Base-by-base conservation (phyloP, 2,888 invertebrate genomes). In the Alloplasta piceator region DNA sequence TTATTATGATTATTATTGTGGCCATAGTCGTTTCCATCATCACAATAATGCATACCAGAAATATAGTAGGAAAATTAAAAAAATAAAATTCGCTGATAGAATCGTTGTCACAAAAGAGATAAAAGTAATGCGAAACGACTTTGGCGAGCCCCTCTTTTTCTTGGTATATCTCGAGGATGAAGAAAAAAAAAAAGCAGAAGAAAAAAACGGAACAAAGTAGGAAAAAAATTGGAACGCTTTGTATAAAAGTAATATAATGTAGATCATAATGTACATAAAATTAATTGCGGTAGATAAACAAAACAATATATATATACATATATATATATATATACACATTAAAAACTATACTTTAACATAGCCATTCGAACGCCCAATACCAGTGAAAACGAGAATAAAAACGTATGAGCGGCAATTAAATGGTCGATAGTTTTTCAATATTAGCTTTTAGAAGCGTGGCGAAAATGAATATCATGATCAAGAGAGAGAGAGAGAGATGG, bases 221-320 rank as follows among this genome's bases (percentile, higher is more conserved):
- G n/a, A 56, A 63, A 72, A 46, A 70, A 58, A 75, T 78, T 70
- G 70, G 67, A 63, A 82, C 82, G 87, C 87, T 84, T 67, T 89
- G 89, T 89, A 88, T 87, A 88, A 87, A 87, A 87, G 84, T 84
- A 86, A 86, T 85, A 86, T 83, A 77, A 86, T 86, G 84, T 87
- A 86, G 83, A 87, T 75, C 75, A 82, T 86, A 86, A 85, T 90
- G 88, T 88, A 89, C 73, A 90, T 88, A 89, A 84, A 80, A 75
- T 87, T 87, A 85, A 86, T 85, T 83, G 77, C 80, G 75, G 83
- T 89, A 89, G 86, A 83, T 67, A 74, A 80, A 83, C 60, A 38
- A 80, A 83, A 80, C 64, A 66, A 67, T 58, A 72, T 72, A 60
- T 71, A 68, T 46, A 75, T 68, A 67, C 61, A 72, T 58, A 71